phyloP scores from a whole-genome alignment of 1,140 invertebrate genomes.

The Saccostrea echinata region DNA sequence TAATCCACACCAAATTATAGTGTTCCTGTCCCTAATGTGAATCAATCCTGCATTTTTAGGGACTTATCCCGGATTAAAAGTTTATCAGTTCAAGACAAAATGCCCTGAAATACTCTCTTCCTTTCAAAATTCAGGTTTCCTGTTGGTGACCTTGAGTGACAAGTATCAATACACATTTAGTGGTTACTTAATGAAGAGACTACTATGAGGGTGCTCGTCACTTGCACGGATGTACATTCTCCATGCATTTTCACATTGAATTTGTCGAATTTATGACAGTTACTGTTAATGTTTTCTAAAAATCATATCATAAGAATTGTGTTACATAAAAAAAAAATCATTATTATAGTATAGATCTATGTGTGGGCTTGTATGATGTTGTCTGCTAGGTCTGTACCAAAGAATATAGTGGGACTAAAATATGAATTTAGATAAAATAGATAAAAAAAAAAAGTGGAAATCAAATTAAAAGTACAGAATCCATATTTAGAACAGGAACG shows the following conservation, averaged over 20 bases:
- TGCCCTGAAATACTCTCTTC: too few relatives aligned
- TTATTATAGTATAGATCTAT: neutral
- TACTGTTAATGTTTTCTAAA: neutral
- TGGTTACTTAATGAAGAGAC: neutral
- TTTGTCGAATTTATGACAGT: neutral
- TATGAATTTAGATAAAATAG: neutral
- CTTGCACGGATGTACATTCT: neutral
- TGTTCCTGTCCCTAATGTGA: neutral
- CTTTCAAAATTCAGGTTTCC: neutral
- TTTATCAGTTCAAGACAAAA: slow-evolving; percentile 21
- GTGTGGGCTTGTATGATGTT: neutral
- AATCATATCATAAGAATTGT: neutral
- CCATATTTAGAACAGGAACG: neutral
- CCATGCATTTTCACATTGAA: neutral
- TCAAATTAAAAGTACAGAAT: neutral
- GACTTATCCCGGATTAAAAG: slow-evolving; percentile 17
- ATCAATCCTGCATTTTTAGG: neutral
- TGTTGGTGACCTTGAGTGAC: neutral
- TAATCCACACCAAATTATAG: slow-evolving; percentile 2
- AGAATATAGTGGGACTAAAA: neutral
- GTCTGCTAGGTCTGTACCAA: neutral
- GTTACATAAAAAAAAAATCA: neutral
- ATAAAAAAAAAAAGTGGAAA: neutral
- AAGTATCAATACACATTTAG: slow-evolving; percentile 28
- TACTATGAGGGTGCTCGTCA: neutral